Evolutionary conservation across 2,797 vertebrate species (phyloP), one percentile per base, ranked within the genome.

Genomic region (Pangasius krempfi): DNA sequence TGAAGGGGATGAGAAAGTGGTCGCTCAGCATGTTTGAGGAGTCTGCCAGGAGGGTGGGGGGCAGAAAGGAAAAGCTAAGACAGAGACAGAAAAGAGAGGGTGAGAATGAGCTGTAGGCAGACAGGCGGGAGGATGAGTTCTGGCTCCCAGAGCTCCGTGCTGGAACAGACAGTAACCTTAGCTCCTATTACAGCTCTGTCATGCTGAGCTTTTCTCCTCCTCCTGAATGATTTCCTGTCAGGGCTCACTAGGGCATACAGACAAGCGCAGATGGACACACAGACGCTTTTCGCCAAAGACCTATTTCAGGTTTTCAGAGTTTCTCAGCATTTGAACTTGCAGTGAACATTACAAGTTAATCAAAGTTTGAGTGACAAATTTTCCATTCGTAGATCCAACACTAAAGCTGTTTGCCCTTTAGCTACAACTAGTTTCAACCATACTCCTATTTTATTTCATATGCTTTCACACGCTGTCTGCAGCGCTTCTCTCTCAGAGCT

Each of bases 181-280:
- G 87, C 87, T 89, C 88, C 87, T 56, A 83, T 89, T 89, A 84
- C 87, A 90, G 56, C 33, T 73, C 25, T 33, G 78, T 89, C 88
- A 88, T 58, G 90, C 86, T 89, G 79, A 84, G 80, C 88, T 83
- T 86, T 85, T 85, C 68, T 75, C 64, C 60, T 62, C 66, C 72
- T 80, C 33, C 88, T 88, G n/a, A 89, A 90, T 89, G 89, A 91
- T 91, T 90, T 91, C 80, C 86, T 87, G 88, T 88, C 86, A 87
- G 81, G 7, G 33, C 73, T 81, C 50, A 83, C 73, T 62, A 88
- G 56, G 58, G 81, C 68, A 70, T 20, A 58, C 70, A 60, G 56
- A 82, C 78, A 66, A 40, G 79, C 72, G 52, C 76, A 87, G 84
- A 90, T 73, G 44, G 81, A 80, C 54, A 79, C 66, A 40, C 56